Evolutionary conservation across 64 coral and sea anemone species (phyloP).

Genomic region (Catalaphyllia jardinei): DNA sequence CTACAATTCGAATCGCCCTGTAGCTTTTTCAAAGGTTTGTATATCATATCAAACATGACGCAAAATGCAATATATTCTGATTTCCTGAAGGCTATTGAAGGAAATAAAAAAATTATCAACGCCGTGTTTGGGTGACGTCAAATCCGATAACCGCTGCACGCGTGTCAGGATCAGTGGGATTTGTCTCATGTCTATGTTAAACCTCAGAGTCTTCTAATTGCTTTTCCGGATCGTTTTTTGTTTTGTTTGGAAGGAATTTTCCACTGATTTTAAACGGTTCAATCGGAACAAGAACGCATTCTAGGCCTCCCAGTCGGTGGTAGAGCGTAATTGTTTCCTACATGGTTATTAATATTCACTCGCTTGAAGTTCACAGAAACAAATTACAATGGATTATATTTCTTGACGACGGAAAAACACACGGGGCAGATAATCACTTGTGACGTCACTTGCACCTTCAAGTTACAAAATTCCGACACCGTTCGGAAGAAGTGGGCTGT

Average conservation of each 20-base stretch:
- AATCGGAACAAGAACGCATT: neutral
- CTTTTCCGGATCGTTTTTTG: no score
- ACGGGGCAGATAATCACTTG: neutral
- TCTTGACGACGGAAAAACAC: constrained; percentile 37
- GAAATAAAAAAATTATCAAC: no score
- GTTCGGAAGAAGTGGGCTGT: neutral
- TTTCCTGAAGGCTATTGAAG: no score
- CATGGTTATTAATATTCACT: neutral
- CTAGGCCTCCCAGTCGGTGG: neutral
- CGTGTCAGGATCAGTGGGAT: no score
- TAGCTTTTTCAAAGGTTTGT: no score
- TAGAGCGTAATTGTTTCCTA: neutral
- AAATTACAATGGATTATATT: neutral
- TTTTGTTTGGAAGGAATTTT: neutral
- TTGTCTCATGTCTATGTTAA: no score
- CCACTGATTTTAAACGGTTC: neutral
- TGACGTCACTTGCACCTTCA: constrained; percentile 11
- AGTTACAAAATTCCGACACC: neutral
- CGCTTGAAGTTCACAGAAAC: neutral
- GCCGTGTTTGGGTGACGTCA: no score
- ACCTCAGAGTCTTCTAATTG: no score
- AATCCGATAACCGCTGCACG: no score
- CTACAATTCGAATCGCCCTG: no score
- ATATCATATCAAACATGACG: no score
- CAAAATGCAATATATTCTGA: no score